Evolutionary conservation across 2,888 invertebrate genomes (phyloP).

Genomic region (Pollenia angustigena): DNA sequence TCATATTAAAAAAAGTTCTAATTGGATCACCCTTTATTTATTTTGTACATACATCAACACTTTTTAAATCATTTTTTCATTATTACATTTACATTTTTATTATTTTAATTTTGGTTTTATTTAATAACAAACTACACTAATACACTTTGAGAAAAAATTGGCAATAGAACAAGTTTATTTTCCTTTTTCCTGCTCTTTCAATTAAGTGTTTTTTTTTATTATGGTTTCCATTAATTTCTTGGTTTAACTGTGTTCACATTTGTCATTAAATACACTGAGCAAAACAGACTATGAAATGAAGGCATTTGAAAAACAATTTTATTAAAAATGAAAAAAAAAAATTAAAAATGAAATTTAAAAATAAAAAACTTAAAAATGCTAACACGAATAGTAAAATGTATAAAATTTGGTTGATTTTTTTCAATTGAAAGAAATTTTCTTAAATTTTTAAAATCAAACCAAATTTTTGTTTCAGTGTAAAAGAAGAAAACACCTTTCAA

Average conservation of each 20-base stretch:
- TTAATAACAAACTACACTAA: constrained; percentile 67
- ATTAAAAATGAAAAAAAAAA: neutral
- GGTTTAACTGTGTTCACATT: constrained; percentile 76
- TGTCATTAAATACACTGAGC: constrained; percentile 30
- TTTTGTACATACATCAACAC: too few species aligned
- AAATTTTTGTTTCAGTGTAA: constrained; percentile 35
- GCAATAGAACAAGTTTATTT: constrained; percentile 80
- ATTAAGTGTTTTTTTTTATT: constrained; percentile 44
- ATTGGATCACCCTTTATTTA: too few species aligned
- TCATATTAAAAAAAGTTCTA: too few species aligned
- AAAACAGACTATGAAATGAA: neutral
- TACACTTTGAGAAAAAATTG: constrained; percentile 83
- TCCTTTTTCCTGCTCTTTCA: constrained; percentile 65
- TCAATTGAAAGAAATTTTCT: neutral
- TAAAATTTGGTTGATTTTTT: neutral
- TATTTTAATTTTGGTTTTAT: neutral
- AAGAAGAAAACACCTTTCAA: neutral
- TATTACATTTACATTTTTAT: constrained; percentile 17
- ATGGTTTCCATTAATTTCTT: constrained; percentile 74
- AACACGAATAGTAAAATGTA: neutral
- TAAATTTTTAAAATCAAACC: neutral
- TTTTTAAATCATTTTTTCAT: neutral
- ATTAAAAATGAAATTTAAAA: neutral
- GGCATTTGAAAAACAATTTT: neutral
- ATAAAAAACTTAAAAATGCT: neutral